Evolutionary conservation across 2,113 vertebrate genomes (phyloP).

Genomic region (Parus major): DNA sequence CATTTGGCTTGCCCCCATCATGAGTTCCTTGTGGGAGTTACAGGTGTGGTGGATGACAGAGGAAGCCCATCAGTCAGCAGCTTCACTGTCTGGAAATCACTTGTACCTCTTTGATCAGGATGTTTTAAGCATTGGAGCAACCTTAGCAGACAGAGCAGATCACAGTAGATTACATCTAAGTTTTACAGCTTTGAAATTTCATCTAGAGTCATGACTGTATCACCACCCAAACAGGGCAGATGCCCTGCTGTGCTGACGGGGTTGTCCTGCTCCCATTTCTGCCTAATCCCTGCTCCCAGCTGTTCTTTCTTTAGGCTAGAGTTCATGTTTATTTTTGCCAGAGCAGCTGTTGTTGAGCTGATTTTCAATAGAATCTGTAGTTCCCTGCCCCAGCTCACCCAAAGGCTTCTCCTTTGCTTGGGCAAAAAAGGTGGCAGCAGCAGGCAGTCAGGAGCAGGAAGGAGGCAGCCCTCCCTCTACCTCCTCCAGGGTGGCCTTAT

Average conservation of each 20-base stretch:
- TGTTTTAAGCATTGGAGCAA: neutral
- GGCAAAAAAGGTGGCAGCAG: neutral
- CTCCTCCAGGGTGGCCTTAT: neutral
- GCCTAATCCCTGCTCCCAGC: neutral
- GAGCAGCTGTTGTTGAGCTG: neutral
- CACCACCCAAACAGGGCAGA: neutral
- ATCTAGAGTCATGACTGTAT: neutral
- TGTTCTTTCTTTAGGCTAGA: neutral
- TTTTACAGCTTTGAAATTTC: neutral
- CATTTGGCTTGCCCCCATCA: neutral
- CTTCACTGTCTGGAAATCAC: neutral
- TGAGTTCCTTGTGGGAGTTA: neutral
- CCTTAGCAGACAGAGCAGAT: neutral
- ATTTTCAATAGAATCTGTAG: accelerated
- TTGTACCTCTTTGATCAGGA: neutral
- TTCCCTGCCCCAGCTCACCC: neutral
- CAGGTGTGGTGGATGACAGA: neutral
- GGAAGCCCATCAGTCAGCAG: neutral
- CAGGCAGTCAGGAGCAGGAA: neutral
- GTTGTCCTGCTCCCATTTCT: neutral
- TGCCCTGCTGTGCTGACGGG: neutral
- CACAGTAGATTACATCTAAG: neutral
- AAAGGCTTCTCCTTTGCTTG: neutral
- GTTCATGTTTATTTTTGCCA: neutral
- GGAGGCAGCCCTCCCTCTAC: neutral